A percentile compares a stretch with the other conserved stretches of the same genome.
Conservation (phyloP, 1,140 invertebrate species). For the Berghia stephanieae region DNA sequence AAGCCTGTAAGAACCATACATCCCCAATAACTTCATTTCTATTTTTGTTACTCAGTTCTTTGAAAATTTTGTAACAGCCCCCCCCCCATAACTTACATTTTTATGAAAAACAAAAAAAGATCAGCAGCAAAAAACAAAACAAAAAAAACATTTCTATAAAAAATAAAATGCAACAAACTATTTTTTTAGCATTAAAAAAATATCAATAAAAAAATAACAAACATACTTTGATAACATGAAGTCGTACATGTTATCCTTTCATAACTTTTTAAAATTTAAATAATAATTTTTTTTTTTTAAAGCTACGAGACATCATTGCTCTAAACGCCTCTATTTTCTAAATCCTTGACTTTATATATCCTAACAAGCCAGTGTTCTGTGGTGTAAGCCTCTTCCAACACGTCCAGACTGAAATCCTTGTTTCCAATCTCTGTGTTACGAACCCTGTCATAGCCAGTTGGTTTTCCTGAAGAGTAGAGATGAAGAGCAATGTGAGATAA, state of each 20-base stretch:
- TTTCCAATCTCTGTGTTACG: slow-evolving; percentile 96
- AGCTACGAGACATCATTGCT: background rate
- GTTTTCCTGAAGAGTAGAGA: slow-evolving; percentile 71
- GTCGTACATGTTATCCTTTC: background rate
- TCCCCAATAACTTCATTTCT: too few relatives aligned
- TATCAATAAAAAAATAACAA: background rate
- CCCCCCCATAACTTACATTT: too few relatives aligned
- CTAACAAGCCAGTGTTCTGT: slow-evolving; percentile 99
- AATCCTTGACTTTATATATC: slow-evolving; percentile 87
- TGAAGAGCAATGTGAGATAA: too few relatives aligned
- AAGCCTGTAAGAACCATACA: too few relatives aligned
- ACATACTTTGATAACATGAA: background rate
- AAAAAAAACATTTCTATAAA: too few relatives aligned
- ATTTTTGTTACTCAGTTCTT: too few relatives aligned
- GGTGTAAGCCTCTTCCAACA: slow-evolving; percentile 98
- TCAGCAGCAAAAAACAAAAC: too few relatives aligned
- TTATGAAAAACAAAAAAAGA: too few relatives aligned
- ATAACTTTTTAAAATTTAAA: background rate
- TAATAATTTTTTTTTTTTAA: background rate
- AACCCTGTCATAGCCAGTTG: slow-evolving; percentile 94
- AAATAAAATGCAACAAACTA: too few relatives aligned
- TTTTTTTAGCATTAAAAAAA: background rate
- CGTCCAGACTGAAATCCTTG: slow-evolving; percentile 95
- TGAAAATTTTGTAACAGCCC: too few relatives aligned
- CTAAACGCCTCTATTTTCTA: slow-evolving; percentile 61